Base-by-base conservation (phyloP, 1,140 invertebrate species). In the Homarus americanus region DNA sequence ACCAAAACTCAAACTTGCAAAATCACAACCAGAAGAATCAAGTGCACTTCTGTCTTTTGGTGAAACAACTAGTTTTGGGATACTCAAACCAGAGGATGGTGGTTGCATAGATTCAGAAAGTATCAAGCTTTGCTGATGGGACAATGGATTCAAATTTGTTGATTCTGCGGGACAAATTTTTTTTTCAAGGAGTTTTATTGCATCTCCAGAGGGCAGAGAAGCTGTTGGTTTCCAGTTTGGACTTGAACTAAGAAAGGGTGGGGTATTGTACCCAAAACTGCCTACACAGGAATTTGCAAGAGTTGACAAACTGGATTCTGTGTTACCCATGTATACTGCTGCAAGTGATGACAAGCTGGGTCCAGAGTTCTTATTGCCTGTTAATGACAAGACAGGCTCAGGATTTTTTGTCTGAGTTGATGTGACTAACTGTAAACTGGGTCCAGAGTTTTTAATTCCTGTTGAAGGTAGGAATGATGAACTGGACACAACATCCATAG, bases 261-360 rank as follows among this genome's bases (percentile, higher is more conserved):
- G 15, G 24, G 4, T 63, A 24, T 0, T 24, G 4, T 20, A 20
- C 58, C 58, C 58, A 63, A 24, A 63, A 24, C 24, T 63, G 24
- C 58, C 24, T 20, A 63, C 15, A 5, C 20, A 63, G 24, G 78
- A 34, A 53, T 24, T 10, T 53, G 49, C 28, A 53, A 53, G 78
- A 1, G 41, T 9, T 17, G 78, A 34, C 15, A 82, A 49, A 82
- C 49, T 53, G 1, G 78, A 53, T 24, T 82, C 41, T 15, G 28
- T 17, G 34, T 32, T 34, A 53, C 41, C n/a, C 32, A 82, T 32
- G 78, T 82, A 24, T 82, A 24, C 41, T 41, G 3, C 41, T 53
- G 44, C 78, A 17, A 53, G 44, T 82, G 78, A 82, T n/a, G 78
- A 82, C 40, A 82, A 82, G 38, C 41, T 76, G 36, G 41, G 24